phyloP scores from a whole-genome alignment of 1,140 invertebrate genomes.

The Sipha flava region DNA sequence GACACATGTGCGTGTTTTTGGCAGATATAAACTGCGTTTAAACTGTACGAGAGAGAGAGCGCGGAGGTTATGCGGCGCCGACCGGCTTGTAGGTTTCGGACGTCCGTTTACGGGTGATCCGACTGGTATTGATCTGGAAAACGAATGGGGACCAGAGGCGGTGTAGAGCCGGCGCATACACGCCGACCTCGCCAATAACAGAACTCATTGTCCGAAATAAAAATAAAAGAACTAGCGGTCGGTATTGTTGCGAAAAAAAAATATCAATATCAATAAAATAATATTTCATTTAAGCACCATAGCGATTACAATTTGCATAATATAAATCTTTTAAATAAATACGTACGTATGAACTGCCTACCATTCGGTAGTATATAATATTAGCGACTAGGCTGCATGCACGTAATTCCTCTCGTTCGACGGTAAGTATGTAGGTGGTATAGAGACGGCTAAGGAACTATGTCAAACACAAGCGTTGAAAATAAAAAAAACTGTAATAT shows the following conservation, averaged over 20 bases:
- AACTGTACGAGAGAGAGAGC: too few species aligned
- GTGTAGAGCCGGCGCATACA: constrained; percentile 13
- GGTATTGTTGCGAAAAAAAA: neutral
- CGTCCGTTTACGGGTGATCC: neutral
- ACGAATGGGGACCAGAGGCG: neutral
- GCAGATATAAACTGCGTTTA: too few species aligned
- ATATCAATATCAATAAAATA: neutral
- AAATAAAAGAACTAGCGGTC: neutral
- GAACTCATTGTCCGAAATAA: constrained; percentile 7
- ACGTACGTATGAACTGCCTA: too few species aligned
- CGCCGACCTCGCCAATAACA: constrained; percentile 29
- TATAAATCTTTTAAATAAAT: too few species aligned
- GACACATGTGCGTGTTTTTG: too few species aligned
- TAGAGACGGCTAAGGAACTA: too few species aligned
- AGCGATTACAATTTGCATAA: neutral
- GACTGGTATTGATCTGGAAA: constrained; percentile 26
- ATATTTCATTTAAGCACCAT: neutral
- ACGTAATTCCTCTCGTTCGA: too few species aligned
- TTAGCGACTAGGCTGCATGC: too few species aligned
- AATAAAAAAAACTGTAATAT: neutral
- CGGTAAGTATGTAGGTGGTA: too few species aligned
- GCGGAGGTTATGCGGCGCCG: neutral
- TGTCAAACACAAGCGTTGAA: neutral
- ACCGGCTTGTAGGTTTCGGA: neutral
- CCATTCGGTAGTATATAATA: too few species aligned